phyloP scores from a whole-genome alignment of 53 echinoderm and acorn worm species.

The Pentamera pediparva region DNA sequence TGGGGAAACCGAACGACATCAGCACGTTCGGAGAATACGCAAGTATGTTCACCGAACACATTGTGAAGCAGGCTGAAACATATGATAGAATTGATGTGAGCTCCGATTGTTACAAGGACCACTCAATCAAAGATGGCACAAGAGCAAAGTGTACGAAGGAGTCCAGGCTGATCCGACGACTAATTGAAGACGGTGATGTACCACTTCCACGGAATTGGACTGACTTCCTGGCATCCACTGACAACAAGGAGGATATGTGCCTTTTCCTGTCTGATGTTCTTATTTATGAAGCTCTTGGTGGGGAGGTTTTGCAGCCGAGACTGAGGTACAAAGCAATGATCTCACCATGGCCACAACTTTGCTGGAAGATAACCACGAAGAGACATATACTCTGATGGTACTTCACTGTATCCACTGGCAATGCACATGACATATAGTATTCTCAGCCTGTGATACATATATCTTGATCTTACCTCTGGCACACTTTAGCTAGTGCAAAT shows the following conservation, averaged over 20 bases:
- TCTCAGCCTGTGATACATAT: not conserved
- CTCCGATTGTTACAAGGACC: no score
- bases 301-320: not conserved
- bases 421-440: not conserved
- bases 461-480: not conserved
- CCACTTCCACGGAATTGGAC: no score
- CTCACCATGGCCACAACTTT: no score
- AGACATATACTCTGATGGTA: no score
- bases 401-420: no score
- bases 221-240: no score
- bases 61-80: no score
- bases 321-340: not conserved
- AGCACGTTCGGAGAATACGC: constrained; percentile 35
- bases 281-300: not conserved
- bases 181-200: no score
- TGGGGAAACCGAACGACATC: constrained; percentile 29
- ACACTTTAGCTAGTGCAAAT: not conserved
- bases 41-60: constrained; percentile 12
- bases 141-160: no score
- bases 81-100: no score
- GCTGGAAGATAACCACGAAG: not conserved
- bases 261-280: not conserved
- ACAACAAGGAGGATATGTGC: no score
- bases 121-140: not conserved
- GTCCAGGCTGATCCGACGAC: no score